phyloP scores from a whole-genome alignment of 2,113 vertebrate species.

The Saguinus imperator region DNA sequence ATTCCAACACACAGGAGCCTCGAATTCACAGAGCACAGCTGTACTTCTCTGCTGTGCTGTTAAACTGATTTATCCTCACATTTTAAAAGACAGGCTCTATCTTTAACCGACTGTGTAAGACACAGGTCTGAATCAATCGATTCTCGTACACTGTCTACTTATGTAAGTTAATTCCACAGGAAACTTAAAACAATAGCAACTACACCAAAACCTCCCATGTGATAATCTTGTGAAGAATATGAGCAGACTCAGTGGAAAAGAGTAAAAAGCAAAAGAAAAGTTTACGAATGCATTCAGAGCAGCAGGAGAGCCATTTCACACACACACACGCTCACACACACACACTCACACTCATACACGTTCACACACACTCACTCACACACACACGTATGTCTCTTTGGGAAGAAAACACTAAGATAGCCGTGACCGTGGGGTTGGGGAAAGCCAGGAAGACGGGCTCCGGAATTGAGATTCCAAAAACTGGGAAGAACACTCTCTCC shows the following conservation, averaged over 20 bases:
- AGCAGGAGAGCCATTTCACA: constrained; percentile 2
- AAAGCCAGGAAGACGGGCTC: constrained; percentile 66
- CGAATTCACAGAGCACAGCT: not conserved
- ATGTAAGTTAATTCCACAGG: not conserved
- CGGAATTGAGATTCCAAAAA: constrained; percentile 62
- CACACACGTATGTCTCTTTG: constrained; percentile 6
- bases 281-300: constrained; percentile 66
- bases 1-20: not conserved
- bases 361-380: not conserved
- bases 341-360: not conserved
- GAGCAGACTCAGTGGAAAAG: not conserved
- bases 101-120: not conserved
- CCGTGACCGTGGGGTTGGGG: not conserved
- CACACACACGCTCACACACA: not conserved
- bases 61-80: not conserved
- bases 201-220: not conserved
- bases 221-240: constrained; percentile 9
- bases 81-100: not conserved
- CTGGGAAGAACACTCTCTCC: constrained; percentile 44
- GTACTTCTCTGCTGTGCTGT: not conserved
- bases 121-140: not conserved
- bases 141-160: not conserved
- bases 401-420: constrained; percentile 42
- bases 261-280: constrained; percentile 47
- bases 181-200: not conserved